Evolutionary conservation across 2,113 vertebrate genomes (phyloP).

Genomic region (Pangasianodon hypophthalmus): DNA sequence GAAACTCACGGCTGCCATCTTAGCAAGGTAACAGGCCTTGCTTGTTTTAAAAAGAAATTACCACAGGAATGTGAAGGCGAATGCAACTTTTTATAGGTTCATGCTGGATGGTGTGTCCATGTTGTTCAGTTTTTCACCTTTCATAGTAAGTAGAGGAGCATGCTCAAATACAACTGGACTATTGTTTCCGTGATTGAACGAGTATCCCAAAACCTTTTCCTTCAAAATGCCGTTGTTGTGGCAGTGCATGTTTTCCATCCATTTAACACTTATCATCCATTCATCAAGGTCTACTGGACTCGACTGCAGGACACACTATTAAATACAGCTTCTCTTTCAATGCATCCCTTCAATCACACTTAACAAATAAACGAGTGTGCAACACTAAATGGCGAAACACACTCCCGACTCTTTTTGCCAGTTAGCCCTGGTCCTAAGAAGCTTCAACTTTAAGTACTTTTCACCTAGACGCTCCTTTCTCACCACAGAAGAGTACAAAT

Average conservation of each 20-base stretch:
- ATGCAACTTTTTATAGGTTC: background rate
- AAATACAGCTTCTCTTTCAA: background rate
- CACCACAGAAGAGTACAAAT: conserved; percentile 59
- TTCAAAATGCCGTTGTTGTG: conserved; percentile 16
- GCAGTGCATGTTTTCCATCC: conserved; percentile 24
- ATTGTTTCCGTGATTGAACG: conserved; percentile 10
- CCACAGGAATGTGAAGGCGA: conserved; percentile 6
- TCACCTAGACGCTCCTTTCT: conserved; percentile 56
- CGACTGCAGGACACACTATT: background rate
- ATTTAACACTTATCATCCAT: conserved; percentile 30
- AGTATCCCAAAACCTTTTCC: background rate
- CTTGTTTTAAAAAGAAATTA: conserved; percentile 30
- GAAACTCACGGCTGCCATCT: conserved; percentile 13
- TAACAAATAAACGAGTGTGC: conserved; percentile 15
- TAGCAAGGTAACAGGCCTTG: conserved; percentile 32
- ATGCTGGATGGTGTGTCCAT: background rate
- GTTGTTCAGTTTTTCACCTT: background rate
- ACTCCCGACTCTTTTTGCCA: background rate
- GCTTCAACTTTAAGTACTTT: conserved; percentile 8
- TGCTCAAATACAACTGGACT: conserved; percentile 20
- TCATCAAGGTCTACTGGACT: conserved; percentile 2
- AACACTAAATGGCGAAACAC: background rate
- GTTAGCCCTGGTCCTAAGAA: background rate
- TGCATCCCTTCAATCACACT: conserved; percentile 17
- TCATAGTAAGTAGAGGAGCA: background rate